Base-by-base conservation (phyloP, 2,113 vertebrate genomes). In the Dendropsophus ebraccatus region DNA sequence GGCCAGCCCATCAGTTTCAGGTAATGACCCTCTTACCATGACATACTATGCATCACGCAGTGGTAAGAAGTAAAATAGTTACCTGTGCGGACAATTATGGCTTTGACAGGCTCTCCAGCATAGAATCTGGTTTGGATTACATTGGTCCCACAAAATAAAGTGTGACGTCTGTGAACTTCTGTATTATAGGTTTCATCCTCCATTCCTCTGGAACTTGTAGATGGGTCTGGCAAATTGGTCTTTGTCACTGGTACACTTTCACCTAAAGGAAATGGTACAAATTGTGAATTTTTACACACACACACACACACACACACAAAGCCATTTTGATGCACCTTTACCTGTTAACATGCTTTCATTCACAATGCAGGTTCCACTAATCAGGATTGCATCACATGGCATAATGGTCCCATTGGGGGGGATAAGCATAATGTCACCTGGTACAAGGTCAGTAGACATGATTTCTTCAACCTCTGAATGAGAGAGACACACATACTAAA, bases 281-380 rank as follows among this genome's bases (percentile, higher is more conserved):
- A 32, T 32, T 77, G 32, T 10, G 28, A 0, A 49, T 10, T 17
- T 16, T 32, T 1, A 41, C 19, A 32, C 17, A 37, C 49, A 7
- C 1, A 37, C 67, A n/a, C 56, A 58, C n/a, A n/a, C n/a, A n/a
- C n/a, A 8, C 41, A 41, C n/a, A n/a, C 1, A 7, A 14, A 14
- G 65, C 65, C 14, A 69, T 35, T 69, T 8, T 35, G 65, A 35
- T 35, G 6, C 30, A 28, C n/a, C 5, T 72, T 32, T 92, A 99
- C 98, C 98, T 96, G 98, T 99, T 89, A 99, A 92, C 98, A 99
- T 98, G 94, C 97, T 99, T 93, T 99, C 98, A 87, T 99, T 99
- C 86, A 99, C 98, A 81, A 99, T 99, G 91, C 98, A 99, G 88
- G 98, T 99, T 85, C 98, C 98, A 84, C 94, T 99, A 89, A 99